Evolutionary conservation across 2,113 vertebrate genomes (phyloP), one percentile per base, ranked within the genome.

Genomic region (Corydoras sp.): DNA sequence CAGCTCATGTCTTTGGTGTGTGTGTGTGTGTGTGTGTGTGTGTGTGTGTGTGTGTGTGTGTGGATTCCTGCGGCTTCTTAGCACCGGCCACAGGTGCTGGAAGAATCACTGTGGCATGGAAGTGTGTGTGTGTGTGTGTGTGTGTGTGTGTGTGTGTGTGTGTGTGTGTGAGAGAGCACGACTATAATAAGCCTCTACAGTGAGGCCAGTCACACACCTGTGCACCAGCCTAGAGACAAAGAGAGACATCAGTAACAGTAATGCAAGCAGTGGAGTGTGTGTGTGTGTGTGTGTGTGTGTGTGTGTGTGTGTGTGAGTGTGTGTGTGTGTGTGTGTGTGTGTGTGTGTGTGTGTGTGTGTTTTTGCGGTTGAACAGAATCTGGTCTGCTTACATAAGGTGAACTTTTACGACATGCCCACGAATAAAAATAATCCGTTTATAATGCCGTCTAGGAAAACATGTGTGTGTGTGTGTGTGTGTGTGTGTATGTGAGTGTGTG

Each of bases 61-160:
- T 65, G 70, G 56, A 63, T 59, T 69, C 48, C 50, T 53, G 59
- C 64, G 65, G 15, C 69, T 60, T 31, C 67, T 69, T 51, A 65
- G 58, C 31, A 70, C 63, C 73, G 61, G 62, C 51, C 74, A 62
- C 81, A 80, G 81, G 79, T 83, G 81, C 78, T 73, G 58, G 31
- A 66, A 64, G 60, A 24, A 64, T 78, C n/a, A 43, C 12, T 4
- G 18, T 55, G 69, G 58, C 50, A 5, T 49, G 29, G 9, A 43
- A 31, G 66, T 24, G 53, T 51, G 51, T 54, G 55, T 55, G 68
- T 55, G 31, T 71, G 55, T 66, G 32, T 55, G 65, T 72, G 58
- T 71, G 51, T 32, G 14, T 59, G 54, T 62, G 49, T 32, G 50
- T 50, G 68, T 56, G 43, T 62, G 62, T 58, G 58, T 29, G 18